Base-by-base conservation (phyloP, 2,113 vertebrate species). In the Chloroceryle aenea region DNA sequence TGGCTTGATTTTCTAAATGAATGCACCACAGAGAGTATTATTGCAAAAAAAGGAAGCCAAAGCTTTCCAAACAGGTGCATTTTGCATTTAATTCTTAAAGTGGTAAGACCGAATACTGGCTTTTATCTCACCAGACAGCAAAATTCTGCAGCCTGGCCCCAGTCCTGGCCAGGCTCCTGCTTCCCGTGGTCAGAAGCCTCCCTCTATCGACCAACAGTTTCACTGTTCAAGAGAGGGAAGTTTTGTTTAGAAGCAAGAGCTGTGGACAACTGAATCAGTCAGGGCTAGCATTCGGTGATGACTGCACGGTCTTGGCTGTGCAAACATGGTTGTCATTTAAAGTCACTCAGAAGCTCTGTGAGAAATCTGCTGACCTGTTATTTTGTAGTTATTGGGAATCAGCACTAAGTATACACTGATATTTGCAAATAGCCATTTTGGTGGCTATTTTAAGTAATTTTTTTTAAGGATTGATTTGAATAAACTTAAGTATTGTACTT, bases 161-260 rank as follows among this genome's bases (percentile, higher is more conserved):
- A 0, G 43, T 90, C 27, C 56, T 64, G 90, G 11, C 59, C 32
- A 27, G 42, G 38, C 25, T 95, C 19, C 47, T 91, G 55, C 38
- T 86, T 97, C 82, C 20, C 3, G 0, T 84, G 85, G 76, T 95
- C 79, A 96, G 62, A 94, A 96, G 89, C 91, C 96, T 96, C 93
- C 96, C 95, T 94, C 95, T 96, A 87, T 93, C 59, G 87, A 96
- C 89, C 7, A 2, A 55, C 27, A 48, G 23, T 82, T 77, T 92
- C 68, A 67, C 32, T 86, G 68, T 77, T 88, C 30, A 78, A 61
- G 36, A 64, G 52, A 40, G 81, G 19, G 17, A 75, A 85, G 36
- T 36, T 87, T 73, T 72, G 32, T 4, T 45, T 77, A 23, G 66
- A 82, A 86, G 10, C 20, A 73, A 55, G 43, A 72, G 12, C 15